phyloP scores from a whole-genome alignment of 2,888 invertebrate species.

The Saturnia japonica region DNA sequence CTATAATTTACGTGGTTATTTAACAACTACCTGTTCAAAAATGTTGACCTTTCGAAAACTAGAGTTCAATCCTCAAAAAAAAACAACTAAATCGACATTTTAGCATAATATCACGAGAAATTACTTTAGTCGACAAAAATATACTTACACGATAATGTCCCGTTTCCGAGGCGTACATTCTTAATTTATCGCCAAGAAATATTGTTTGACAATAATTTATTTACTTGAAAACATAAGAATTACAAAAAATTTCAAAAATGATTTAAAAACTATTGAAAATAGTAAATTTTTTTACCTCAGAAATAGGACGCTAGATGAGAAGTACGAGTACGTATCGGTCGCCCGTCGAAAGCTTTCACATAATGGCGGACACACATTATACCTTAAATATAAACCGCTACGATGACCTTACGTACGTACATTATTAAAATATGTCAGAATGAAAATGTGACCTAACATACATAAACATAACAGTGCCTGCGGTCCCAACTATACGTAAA shows the following conservation, averaged over 20 bases:
- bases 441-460: background rate
- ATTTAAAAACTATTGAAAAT: background rate
- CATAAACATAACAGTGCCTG: background rate
- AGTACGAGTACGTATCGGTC: background rate
- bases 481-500: background rate
- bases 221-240: conserved; percentile 1
- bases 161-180: conserved; percentile 25
- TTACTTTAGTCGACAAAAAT: conserved; percentile 32
- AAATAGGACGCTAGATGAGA: conserved; percentile 5
- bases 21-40: conserved; percentile 8
- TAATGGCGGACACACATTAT: background rate
- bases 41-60: conserved; percentile 27
- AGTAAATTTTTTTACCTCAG: conserved; percentile 13
- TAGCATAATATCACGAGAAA: conserved; percentile 42
- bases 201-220: conserved; percentile 19
- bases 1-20: background rate
- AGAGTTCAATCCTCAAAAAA: conserved; percentile 28
- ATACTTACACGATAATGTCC: conserved; percentile 23
- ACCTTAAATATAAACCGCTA: background rate
- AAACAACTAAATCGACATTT: conserved; percentile 38
- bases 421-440: background rate
- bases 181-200: background rate
- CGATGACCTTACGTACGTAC: background rate
- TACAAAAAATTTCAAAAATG: background rate
- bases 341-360: background rate